These are phyloP conservation scores for mouse (Mus musculus) DNA, from an alignment of 2,113 vertebrate species.

Conservation along the genomic window GRCm39 chr6:8782501-8783000, in stretches of 20 bases:
- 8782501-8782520: not conserved
- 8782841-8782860: not conserved
- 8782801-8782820: no score
- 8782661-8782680: not conserved
- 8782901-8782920: not conserved
- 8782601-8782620: not conserved
- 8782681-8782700: not conserved
- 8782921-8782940: not conserved
- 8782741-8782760: not conserved
- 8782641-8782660: not conserved
- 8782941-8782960: not conserved
- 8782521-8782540: not conserved
- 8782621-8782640: not conserved
- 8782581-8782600: not conserved
- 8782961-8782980: not conserved
- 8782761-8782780: not conserved
- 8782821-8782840: not conserved
- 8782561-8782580: no score
- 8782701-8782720: not conserved
- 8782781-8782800: not conserved
- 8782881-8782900: not conserved
- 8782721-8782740: not conserved
- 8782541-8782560: not conserved
- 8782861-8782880: not conserved
- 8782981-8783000: not conserved